Percentiles rank a stretch among this genome's conserved stretches.
phyloP scores from a whole-genome alignment of 2,797 vertebrate genomes.

The Sphenopsis melanotis region DNA sequence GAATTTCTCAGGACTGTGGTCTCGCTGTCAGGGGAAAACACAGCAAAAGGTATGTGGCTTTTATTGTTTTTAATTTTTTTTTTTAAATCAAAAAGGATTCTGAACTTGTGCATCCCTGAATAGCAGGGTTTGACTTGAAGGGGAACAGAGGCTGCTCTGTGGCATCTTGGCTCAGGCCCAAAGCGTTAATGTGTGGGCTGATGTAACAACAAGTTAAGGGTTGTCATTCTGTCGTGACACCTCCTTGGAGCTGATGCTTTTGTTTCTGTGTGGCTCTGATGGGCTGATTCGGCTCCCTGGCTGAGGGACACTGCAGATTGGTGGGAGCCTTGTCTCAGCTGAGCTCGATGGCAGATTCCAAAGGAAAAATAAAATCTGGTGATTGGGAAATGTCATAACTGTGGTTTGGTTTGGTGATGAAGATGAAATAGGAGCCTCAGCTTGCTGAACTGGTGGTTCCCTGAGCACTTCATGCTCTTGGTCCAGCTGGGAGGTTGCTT shows the following conservation, averaged over 20 bases:
- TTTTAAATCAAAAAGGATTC: not conserved
- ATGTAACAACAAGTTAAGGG: constrained; percentile 67
- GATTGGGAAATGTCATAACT: constrained; percentile 33
- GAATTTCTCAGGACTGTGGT: not conserved
- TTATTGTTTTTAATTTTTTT: not conserved
- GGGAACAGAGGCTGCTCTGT: not conserved
- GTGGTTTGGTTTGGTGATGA: constrained; percentile 40
- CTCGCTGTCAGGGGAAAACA: not conserved
- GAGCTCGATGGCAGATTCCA: constrained; percentile 35
- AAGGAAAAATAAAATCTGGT: constrained; percentile 57
- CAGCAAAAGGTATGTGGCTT: not conserved
- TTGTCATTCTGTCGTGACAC: constrained; percentile 62
- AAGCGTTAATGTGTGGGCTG: not conserved
- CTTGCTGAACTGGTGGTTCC: not conserved
- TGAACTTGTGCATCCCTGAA: not conserved
- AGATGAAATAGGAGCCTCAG: constrained; percentile 37
- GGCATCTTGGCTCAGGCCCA: constrained; percentile 13
- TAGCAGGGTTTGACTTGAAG: not conserved
- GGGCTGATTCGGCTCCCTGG: constrained; percentile 47
- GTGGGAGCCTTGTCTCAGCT: constrained; percentile 43
- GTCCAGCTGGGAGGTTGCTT: not conserved
- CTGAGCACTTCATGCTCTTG: not conserved
- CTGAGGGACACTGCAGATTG: constrained; percentile 39
- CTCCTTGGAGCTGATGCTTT: constrained; percentile 64
- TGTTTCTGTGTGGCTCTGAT: constrained; percentile 54